phyloP scores from a whole-genome alignment of 2,888 invertebrate species.

The Microctonus brassicae region DNA sequence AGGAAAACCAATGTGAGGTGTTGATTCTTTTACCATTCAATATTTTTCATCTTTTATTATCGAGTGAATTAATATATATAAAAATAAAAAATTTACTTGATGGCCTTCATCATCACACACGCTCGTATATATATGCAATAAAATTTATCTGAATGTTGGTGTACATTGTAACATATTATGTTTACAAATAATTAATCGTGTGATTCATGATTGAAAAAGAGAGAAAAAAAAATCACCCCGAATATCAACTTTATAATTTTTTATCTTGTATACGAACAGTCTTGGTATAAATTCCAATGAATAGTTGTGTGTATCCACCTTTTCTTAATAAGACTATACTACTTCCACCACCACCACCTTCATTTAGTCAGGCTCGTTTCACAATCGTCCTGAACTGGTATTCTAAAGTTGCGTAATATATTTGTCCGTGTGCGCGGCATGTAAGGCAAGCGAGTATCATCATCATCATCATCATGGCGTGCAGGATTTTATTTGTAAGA shows the following conservation, averaged over 20 bases:
- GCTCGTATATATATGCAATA: background rate
- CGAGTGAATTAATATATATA: too few relatives aligned
- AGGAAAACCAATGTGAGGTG: conserved; percentile 12
- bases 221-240: background rate
- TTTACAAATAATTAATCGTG: background rate
- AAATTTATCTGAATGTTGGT: background rate
- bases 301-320: background rate
- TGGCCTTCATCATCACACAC: background rate
- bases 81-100: conserved; percentile 10
- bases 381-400: conserved; percentile 27
- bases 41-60: conserved; percentile 21
- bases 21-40: conserved; percentile 20
- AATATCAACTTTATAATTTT: background rate
- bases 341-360: too few relatives aligned
- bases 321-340: too few relatives aligned
- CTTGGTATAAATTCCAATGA: background rate
- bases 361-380: conserved; percentile 10
- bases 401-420: conserved; percentile 25
- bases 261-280: too few relatives aligned
- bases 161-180: background rate
- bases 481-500: background rate
- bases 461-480: conserved; percentile 32
- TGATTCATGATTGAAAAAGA: too few relatives aligned
- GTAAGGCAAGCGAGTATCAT: conserved; percentile 33
- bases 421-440: conserved; percentile 28